Evolutionary conservation across 2,797 vertebrate species (phyloP).

Genomic region (Sebastes wilsoni): DNA sequence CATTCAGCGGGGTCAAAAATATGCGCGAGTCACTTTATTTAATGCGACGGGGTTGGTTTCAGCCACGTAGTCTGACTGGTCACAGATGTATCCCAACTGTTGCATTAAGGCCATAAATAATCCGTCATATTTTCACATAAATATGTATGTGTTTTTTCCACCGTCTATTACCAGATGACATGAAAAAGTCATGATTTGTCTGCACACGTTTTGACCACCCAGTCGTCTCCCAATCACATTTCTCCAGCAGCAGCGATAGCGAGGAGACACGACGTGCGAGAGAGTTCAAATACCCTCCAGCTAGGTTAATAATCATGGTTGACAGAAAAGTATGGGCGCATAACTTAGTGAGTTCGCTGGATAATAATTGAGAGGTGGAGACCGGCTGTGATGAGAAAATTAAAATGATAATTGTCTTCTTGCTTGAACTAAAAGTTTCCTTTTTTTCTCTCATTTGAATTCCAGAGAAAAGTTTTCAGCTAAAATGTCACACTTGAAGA

Average conservation of each 20-base stretch:
- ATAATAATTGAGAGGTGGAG: conserved; percentile 33
- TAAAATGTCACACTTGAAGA: background rate
- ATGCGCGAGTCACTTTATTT: conserved; percentile 37
- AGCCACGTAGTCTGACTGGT: conserved; percentile 12
- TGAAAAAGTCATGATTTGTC: background rate
- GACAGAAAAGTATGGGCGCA: conserved; percentile 24
- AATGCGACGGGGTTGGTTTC: conserved; percentile 14
- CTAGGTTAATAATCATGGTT: conserved; percentile 41
- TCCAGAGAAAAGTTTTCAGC: background rate
- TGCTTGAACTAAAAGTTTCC: conserved; percentile 19
- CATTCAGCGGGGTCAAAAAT: conserved; percentile 53
- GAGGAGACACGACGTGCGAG: background rate
- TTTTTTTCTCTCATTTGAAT: conserved; percentile 16
- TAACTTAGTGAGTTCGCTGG: conserved; percentile 26
- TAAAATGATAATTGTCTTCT: conserved; percentile 36
- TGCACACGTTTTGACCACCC: background rate
- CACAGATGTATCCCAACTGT: conserved; percentile 45
- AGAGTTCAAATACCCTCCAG: conserved; percentile 19
- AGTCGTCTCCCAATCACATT: background rate
- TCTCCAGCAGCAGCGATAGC: background rate
- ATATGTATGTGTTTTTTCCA: background rate
- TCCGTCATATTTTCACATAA: background rate
- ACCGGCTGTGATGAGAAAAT: conserved; percentile 37
- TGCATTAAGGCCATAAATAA: conserved; percentile 25
- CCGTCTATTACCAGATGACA: background rate